These are phyloP conservation scores for Myoxocephalus aenaeus DNA, from an alignment of 2,797 vertebrate species.

Conservation along the genomic window DNA sequence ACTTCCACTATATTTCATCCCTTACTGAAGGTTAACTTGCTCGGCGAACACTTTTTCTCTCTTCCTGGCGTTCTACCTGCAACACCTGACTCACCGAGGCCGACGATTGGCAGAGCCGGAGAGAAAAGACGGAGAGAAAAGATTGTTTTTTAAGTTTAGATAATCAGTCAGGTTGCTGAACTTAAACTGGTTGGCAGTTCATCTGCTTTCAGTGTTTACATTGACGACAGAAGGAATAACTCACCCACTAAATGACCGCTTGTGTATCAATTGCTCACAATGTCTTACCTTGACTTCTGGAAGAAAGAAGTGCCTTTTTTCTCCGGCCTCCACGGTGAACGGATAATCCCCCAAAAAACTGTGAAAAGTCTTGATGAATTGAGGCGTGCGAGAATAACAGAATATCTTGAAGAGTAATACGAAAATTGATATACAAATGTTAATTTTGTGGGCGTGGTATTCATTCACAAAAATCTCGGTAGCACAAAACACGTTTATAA, in stretches of 20 bases:
- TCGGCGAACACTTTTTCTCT: too few relatives aligned
- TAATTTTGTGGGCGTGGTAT: not conserved
- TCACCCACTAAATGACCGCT: too few relatives aligned
- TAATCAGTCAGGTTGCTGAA: not conserved
- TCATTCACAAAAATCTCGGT: not conserved
- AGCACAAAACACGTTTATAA: too few relatives aligned
- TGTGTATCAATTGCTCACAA: not conserved
- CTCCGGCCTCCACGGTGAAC: not conserved
- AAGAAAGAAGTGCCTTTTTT: not conserved
- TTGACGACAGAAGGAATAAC: not conserved
- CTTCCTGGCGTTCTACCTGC: not conserved
- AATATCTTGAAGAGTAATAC: too few relatives aligned
- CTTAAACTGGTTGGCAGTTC: not conserved
- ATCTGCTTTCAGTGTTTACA: not conserved
- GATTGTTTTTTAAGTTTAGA: not conserved
- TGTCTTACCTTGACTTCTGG: not conserved
- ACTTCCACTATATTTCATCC: too few relatives aligned
- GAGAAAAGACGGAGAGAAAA: not conserved
- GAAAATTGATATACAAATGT: not conserved
- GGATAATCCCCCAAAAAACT: not conserved
- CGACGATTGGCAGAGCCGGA: not conserved
- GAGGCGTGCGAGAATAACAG: not conserved
- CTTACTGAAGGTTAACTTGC: too few relatives aligned
- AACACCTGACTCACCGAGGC: not conserved
- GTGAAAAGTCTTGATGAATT: not conserved